A percentile compares a stretch with the other conserved stretches of the same genome.
Evolutionary conservation across 1,140 invertebrate species (phyloP).

Genomic region (Pristionchus pacificus): DNA sequence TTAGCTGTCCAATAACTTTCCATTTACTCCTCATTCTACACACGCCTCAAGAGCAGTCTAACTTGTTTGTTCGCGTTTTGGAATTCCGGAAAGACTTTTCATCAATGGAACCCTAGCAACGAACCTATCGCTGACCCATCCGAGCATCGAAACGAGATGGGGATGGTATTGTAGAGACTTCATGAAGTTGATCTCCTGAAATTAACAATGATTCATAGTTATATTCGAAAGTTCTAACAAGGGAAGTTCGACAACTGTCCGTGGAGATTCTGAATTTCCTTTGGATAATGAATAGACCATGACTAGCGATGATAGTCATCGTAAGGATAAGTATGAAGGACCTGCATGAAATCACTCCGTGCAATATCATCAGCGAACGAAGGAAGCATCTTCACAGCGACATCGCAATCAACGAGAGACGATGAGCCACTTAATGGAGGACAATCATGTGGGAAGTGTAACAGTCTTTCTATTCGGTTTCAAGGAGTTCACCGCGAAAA

Average conservation of each 20-base stretch:
- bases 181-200: slow-evolving; percentile 49
- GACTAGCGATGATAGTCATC: background rate
- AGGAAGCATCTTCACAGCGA: slow-evolving; percentile 40
- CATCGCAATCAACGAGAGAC: slow-evolving; percentile 5
- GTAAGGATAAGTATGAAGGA: background rate
- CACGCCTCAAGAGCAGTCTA: too few species aligned
- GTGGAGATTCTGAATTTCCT: too few species aligned
- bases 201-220: background rate
- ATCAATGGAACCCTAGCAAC: too few species aligned
- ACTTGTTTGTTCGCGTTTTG: too few species aligned
- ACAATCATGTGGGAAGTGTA: too few species aligned
- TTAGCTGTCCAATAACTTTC: too few species aligned
- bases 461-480: too few species aligned
- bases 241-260: too few species aligned
- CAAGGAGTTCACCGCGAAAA: slow-evolving; percentile 5
- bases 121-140: slow-evolving; percentile 37
- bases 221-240: too few species aligned
- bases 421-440: background rate
- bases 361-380: slow-evolving; percentile 34
- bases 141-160: slow-evolving; percentile 47
- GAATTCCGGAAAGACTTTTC: too few species aligned
- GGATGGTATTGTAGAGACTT: slow-evolving; percentile 45
- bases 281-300: background rate
- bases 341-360: slow-evolving; percentile 35
- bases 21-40: too few species aligned